phyloP scores from a whole-genome alignment of 30 jellyfish, hydroid and myxozoan species.

The Aurelia aurita complex sp. Pacific region DNA sequence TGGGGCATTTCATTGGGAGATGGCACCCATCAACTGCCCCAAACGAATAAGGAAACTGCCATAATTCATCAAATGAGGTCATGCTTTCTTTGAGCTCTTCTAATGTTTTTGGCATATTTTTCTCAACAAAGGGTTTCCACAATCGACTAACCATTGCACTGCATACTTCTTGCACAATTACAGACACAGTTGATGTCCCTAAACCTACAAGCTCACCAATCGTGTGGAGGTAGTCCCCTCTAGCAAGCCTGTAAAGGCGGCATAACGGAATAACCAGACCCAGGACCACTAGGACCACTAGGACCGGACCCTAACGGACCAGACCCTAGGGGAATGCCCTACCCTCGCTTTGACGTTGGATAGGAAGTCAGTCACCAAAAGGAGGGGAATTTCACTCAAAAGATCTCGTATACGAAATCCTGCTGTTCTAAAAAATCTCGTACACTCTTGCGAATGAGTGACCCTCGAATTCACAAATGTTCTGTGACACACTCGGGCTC shows the following conservation, averaged over 20 bases:
- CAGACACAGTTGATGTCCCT: conserved; percentile 39
- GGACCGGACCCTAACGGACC: too few relatives aligned
- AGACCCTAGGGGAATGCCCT: too few relatives aligned
- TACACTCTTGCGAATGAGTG: too few relatives aligned
- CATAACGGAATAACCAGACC: too few relatives aligned
- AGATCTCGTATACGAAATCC: too few relatives aligned
- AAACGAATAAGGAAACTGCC: conserved; percentile 54
- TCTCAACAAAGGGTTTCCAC: conserved; percentile 48
- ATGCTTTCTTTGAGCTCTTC: conserved; percentile 13
- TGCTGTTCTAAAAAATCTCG: too few relatives aligned
- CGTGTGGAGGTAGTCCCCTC: conserved; percentile 57
- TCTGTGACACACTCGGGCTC: too few relatives aligned
- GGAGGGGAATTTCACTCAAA: too few relatives aligned
- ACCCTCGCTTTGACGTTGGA: too few relatives aligned
- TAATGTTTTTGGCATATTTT: conserved; percentile 37
- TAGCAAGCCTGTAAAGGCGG: conserved; percentile 48
- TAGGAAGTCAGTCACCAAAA: too few relatives aligned
- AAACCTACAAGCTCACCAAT: conserved; percentile 50
- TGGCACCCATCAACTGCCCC: conserved; percentile 63
- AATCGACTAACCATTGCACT: conserved; percentile 10
- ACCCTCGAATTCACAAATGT: too few relatives aligned
- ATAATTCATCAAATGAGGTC: conserved; percentile 31
- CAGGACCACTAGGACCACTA: too few relatives aligned
- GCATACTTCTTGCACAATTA: conserved; percentile 40
- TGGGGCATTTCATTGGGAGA: conserved; percentile 51